Base-by-base conservation (phyloP, 2,888 invertebrate species). In the Drosophila lutescens region DNA sequence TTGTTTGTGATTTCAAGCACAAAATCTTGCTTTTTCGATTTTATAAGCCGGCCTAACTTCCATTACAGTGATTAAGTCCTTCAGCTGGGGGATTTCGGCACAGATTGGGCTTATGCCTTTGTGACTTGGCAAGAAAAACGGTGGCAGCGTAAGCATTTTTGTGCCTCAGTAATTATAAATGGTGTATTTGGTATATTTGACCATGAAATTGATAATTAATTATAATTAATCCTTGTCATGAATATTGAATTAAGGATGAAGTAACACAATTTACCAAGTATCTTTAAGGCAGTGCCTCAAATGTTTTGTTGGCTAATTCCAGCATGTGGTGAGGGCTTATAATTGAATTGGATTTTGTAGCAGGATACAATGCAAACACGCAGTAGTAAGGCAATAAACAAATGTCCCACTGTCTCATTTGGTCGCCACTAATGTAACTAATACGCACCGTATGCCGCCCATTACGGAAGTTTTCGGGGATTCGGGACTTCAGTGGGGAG, bases 391-490 rank as follows among this genome's bases (percentile, higher is more conserved):
- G 63, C 62, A 38, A 43, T 50, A 49, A 50, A 36, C 49, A 43
- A 63, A 62, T 62, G 41, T 47, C 47, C 62, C 47, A 41, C 56
- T 47, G 51, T 53, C 58, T 59, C 41, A 41, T 47, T 47, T 46
- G 9, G 30, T 26, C 26, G 15, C 23, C 20, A 32, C 51, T 73
- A 73, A 71, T 73, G 74, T 56, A 54, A 71, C 71, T 73, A 71
- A 83, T 79, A 77, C 76, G 70, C 76, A 74, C 58, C 87, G 87
- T 85, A 85, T 79, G 82, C 75, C 71, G 50, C 63, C 49, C 56
- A 84, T 74, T 84, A 78, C 23, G 40, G 66, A 36, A 46, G 40
- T 41, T 66, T 59, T 41, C 15, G n/a, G 41, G n/a, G 13, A 6
- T 17, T 47, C 6, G 41, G n/a, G 13, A 6, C 12, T 47, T 10